These are phyloP conservation scores for Drosophila pandora DNA, from an alignment of 1,140 invertebrate species.

Conservation along the genomic window DNA sequence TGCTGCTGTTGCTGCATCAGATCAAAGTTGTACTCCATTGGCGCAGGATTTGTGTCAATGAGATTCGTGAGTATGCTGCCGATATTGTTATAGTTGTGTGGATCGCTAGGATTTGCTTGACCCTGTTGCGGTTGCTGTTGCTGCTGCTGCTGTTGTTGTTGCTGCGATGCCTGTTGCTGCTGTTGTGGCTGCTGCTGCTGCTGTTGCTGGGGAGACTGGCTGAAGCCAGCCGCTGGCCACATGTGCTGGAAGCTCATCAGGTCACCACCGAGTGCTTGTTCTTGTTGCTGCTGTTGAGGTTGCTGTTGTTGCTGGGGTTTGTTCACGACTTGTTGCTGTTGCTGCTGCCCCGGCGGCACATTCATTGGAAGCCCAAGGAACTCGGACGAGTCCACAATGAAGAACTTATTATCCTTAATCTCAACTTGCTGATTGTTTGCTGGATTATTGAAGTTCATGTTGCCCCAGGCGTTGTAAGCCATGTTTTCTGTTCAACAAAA, in stretches of 20 bases:
- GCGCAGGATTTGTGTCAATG: slow-evolving; percentile 76
- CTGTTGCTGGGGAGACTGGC: slow-evolving; percentile 41
- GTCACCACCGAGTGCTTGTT: slow-evolving; percentile 60
- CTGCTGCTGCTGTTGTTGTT: slow-evolving; percentile 59
- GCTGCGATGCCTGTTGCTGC: slow-evolving; percentile 29
- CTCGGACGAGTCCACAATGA: slow-evolving; percentile 78
- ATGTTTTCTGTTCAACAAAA: not conserved
- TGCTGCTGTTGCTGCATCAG: slow-evolving; percentile 64
- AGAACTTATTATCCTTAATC: slow-evolving; percentile 78
- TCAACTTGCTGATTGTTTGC: slow-evolving; percentile 68
- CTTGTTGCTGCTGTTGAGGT: slow-evolving; percentile 65
- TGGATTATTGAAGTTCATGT: slow-evolving; percentile 65
- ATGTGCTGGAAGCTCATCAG: slow-evolving; percentile 79
- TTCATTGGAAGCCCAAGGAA: slow-evolving; percentile 82
- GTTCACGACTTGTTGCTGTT: slow-evolving; percentile 56
- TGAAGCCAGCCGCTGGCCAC: slow-evolving; percentile 65
- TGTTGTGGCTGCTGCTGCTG: slow-evolving; percentile 55
- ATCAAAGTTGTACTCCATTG: slow-evolving; percentile 82
- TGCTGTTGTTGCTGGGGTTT: slow-evolving; percentile 58
- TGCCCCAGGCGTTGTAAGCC: slow-evolving; percentile 66
- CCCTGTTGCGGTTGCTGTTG: slow-evolving; percentile 56
- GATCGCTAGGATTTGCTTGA: slow-evolving; percentile 60
- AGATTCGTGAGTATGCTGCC: slow-evolving; percentile 83
- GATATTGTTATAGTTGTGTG: slow-evolving; percentile 82
- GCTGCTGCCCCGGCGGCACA: slow-evolving; percentile 66